Percentiles rank a stretch among this genome's conserved stretches.
phyloP scores from a whole-genome alignment of 30 jellyfish, hydroid and myxozoan species.

The Catostylus mosaicus region DNA sequence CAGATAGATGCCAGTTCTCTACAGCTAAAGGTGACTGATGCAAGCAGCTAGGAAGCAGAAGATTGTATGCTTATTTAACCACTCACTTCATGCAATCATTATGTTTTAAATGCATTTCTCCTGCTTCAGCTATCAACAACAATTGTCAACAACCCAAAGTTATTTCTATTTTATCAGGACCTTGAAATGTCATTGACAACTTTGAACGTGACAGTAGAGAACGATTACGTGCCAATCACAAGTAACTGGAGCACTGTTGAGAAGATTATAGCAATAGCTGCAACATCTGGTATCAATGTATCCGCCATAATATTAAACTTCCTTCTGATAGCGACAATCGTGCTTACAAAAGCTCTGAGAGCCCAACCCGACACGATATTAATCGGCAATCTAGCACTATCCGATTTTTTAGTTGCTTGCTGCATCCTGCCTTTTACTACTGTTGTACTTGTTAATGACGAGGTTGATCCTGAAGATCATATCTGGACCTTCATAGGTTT shows the following conservation, averaged over 20 bases:
- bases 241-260: conserved; percentile 23
- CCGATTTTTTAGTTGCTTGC: conserved; percentile 51
- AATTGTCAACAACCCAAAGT: no score
- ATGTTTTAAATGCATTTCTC: no score
- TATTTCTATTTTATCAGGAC: no score
- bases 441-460: not conserved
- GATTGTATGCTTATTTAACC: no score
- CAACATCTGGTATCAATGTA: not conserved
- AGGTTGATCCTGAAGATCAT: not conserved
- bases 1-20: no score
- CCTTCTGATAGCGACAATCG: conserved; percentile 20
- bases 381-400: conserved; percentile 36
- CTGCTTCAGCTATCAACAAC: no score
- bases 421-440: conserved; percentile 41
- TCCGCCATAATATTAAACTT: conserved; percentile 14
- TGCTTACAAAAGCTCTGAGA: conserved; percentile 17
- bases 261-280: not conserved
- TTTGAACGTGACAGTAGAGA: not conserved
- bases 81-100: no score
- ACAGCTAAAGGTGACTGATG: no score
- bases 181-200: not conserved
- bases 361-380: conserved; percentile 17
- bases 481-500: conserved; percentile 25
- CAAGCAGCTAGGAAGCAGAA: no score
- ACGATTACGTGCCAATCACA: conserved; percentile 15